These are phyloP conservation scores for Colletes collaris DNA, from an alignment of 2,888 invertebrate genomes.

Conservation along the genomic window DNA sequence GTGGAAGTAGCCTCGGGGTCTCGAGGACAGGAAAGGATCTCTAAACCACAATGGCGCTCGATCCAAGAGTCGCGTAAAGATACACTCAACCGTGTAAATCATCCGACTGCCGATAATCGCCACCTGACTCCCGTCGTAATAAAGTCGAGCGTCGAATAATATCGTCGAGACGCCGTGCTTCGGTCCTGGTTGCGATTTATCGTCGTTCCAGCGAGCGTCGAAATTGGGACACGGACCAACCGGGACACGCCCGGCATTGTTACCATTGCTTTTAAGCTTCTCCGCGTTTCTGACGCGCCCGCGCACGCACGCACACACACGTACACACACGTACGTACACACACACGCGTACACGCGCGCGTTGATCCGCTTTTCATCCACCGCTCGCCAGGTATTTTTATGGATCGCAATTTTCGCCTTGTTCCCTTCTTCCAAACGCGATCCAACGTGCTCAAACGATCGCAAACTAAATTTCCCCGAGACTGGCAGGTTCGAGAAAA, in stretches of 20 bases:
- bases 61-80: background rate
- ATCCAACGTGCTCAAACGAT: too few relatives aligned
- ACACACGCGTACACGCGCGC: background rate
- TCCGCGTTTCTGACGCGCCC: slow-evolving; percentile 19
- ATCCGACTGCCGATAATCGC: slow-evolving; percentile 53
- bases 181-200: slow-evolving; percentile 47
- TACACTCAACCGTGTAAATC: slow-evolving; percentile 41
- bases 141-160: slow-evolving; percentile 51
- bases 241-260: slow-evolving; percentile 56
- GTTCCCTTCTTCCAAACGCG: background rate
- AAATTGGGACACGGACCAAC: slow-evolving; percentile 55
- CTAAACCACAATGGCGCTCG: background rate
- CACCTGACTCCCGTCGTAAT: slow-evolving; percentile 54
- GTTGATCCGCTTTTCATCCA: slow-evolving; percentile 19
- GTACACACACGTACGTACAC: too few relatives aligned
- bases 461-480: too few relatives aligned
- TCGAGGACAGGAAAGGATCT: background rate
- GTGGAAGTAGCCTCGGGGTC: too few relatives aligned
- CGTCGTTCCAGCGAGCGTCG: slow-evolving; percentile 37
- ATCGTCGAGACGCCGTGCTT: slow-evolving; percentile 41
- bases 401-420: slow-evolving; percentile 13
- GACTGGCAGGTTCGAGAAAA: too few relatives aligned
- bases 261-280: slow-evolving; percentile 52
- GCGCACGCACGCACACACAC: slow-evolving; percentile 1
- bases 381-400: slow-evolving; percentile 13